These are phyloP conservation scores for Lasius platythorax DNA, from an alignment of 2,888 invertebrate species.

Conservation along the genomic window DNA sequence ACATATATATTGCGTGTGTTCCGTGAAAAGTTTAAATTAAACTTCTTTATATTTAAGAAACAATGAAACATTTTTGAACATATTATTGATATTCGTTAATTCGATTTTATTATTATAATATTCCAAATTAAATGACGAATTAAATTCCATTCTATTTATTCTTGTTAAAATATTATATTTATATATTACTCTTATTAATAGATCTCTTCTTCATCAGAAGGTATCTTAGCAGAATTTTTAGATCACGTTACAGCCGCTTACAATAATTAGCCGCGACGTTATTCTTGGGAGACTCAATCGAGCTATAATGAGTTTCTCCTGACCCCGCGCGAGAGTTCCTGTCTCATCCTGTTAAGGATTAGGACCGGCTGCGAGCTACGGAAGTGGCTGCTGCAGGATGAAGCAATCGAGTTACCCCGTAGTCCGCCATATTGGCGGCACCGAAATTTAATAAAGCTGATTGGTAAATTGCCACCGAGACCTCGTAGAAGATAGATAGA, in stretches of 20 bases:
- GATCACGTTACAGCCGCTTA: conserved; percentile 39
- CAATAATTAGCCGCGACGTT: conserved; percentile 45
- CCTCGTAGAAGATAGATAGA: conserved; percentile 30
- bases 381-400: conserved; percentile 46
- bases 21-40: background rate
- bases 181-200: background rate
- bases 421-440: conserved; percentile 61
- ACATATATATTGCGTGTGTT: background rate
- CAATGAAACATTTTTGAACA: background rate
- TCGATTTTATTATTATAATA: background rate
- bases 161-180: background rate
- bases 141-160: background rate
- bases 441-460: conserved; percentile 76
- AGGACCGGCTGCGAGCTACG: conserved; percentile 44
- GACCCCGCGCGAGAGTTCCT: conserved; percentile 23
- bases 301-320: conserved; percentile 54
- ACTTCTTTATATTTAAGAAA: background rate
- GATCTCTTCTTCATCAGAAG: background rate
- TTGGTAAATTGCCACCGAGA: conserved; percentile 74
- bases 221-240: background rate
- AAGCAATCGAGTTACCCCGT: conserved; percentile 61
- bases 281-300: conserved; percentile 48
- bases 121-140: background rate
- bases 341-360: conserved; percentile 59
- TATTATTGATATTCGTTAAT: conserved; percentile 10